Base-by-base conservation (phyloP, 2,797 vertebrate genomes). In the Ctenopoma kingsleyae region DNA sequence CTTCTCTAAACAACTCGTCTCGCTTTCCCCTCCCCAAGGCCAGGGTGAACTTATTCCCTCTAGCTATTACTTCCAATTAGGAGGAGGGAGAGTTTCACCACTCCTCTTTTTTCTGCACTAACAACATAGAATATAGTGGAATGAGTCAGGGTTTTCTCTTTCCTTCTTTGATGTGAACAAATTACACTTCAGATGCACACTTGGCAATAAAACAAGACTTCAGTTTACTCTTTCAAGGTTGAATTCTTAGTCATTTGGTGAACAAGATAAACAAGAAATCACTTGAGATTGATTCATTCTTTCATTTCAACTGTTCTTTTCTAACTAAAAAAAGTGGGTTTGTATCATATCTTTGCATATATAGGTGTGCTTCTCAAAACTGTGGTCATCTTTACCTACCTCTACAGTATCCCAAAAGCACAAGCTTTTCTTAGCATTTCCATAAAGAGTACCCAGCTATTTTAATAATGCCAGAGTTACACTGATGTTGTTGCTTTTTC, bases 51-150 rank as follows among this genome's bases (percentile, higher is more conserved):
- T 79, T 87, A 92, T 93, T 92, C 88, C 91, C 85, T 88, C 75
- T 70, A 89, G 91, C 87, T 87, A 91, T 93, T 93, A 91, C 84
- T 91, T 92, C 92, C 91, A 94, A 94, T 94, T 93, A 93, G 80
- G 77, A 90, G 81, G 77, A 92, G 78, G 70, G 76, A 83, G 80
- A 83, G 78, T 78, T 80, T 84, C 75, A 81, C 41, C 85, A 83
- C 84, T 84, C 87, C 81, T 80, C 74, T 68, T 30, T 57, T 44
- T 58, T 75, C 61, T 62, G 61, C 81, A 48, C 59, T 78, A 87
- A 92, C 88, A 87, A 82, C 74, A 70, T 74, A 52, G 67, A 77
- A 82, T 87, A 87, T 76, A 81, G 77, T 77, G 54, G 74, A 85
- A 79, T 77, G 82, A 87, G 83, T 93, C 11, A 52, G 86, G 80